Percentiles rank a stretch among this genome's conserved stretches.
phyloP scores from a whole-genome alignment of 1,140 invertebrate genomes.

The Brachionus koreanus region DNA sequence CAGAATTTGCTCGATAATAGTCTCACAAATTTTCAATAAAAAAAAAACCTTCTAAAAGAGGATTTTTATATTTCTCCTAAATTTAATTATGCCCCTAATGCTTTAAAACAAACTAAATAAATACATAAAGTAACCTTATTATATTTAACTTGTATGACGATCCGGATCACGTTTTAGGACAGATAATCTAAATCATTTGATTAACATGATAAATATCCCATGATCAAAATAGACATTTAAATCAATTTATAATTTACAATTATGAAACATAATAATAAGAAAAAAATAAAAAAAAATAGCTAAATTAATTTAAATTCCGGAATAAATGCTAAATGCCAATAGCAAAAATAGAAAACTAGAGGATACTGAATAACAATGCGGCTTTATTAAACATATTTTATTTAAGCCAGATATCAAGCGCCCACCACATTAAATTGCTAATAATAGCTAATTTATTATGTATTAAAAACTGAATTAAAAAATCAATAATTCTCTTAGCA shows the following conservation, averaged over 20 bases:
- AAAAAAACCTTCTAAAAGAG: too few relatives aligned
- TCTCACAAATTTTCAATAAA: too few relatives aligned
- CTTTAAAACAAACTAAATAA: too few relatives aligned
- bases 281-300: too few relatives aligned
- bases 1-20: too few relatives aligned
- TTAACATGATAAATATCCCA: too few relatives aligned
- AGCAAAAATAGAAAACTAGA: not conserved
- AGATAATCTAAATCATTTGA: too few relatives aligned
- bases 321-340: not conserved
- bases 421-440: not conserved
- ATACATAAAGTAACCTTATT: too few relatives aligned
- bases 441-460: not conserved
- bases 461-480: not conserved
- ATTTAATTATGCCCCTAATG: too few relatives aligned
- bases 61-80: too few relatives aligned
- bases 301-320: not conserved
- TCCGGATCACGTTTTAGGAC: too few relatives aligned
- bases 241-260: not conserved
- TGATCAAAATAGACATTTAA: not conserved
- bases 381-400: not conserved
- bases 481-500: not conserved
- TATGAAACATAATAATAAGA: not conserved
- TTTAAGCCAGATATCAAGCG: not conserved
- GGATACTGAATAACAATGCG: not conserved
- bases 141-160: too few relatives aligned